Evolutionary conservation across 2,797 vertebrate genomes (phyloP).

Genomic region (Malacoraja senta): DNA sequence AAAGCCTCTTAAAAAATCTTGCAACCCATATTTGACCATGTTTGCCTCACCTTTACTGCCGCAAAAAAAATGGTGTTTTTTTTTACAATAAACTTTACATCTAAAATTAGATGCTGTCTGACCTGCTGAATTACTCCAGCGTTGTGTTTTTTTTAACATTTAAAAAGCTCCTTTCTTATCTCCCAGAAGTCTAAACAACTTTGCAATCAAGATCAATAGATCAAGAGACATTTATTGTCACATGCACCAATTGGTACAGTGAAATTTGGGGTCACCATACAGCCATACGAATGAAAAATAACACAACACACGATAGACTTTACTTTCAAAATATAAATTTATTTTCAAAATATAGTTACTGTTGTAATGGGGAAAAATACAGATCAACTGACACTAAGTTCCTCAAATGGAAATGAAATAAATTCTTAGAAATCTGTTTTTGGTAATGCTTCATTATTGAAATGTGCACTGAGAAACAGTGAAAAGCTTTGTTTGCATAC

Average conservation of each 20-base stretch:
- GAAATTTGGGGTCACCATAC: too few species aligned
- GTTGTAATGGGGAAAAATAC: background rate
- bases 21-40: background rate
- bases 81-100: background rate
- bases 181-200: background rate
- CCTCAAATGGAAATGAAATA: background rate
- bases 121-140: too few species aligned
- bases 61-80: background rate
- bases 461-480: too few species aligned
- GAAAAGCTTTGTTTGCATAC: too few species aligned
- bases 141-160: background rate
- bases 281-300: too few species aligned
- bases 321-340: background rate
- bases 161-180: background rate
- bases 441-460: background rate
- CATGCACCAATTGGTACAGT: too few species aligned
- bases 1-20: background rate
- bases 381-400: background rate
- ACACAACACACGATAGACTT: too few species aligned
- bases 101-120: background rate
- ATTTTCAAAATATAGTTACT: background rate
- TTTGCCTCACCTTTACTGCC: background rate
- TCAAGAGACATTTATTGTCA: too few species aligned
- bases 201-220: background rate
- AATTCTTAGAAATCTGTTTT: background rate